Percentiles rank a stretch among this genome's conserved stretches.
These are phyloP conservation scores for Galaxias olidus DNA, from an alignment of 2,797 vertebrate genomes.

Conservation along the genomic window DNA sequence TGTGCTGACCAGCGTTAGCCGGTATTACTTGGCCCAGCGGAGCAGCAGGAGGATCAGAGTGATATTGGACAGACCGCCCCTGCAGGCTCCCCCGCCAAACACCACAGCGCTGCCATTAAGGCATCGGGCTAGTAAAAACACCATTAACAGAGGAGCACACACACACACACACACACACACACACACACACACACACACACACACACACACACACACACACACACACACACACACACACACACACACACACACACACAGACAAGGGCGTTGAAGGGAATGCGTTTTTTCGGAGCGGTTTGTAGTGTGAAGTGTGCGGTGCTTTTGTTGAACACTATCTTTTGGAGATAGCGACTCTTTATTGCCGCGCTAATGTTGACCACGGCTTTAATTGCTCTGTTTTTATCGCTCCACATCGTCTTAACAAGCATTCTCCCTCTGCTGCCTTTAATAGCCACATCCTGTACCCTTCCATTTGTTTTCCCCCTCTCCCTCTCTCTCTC, in stretches of 20 bases:
- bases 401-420: too few relatives aligned
- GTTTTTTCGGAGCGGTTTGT: neutral
- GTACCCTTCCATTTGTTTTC: neutral
- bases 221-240: neutral
- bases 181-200: too few relatives aligned
- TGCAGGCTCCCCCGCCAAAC: neutral
- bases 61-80: neutral
- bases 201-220: too few relatives aligned
- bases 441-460: neutral
- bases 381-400: too few relatives aligned
- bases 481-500: neutral
- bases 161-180: neutral
- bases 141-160: neutral
- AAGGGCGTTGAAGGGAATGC: neutral
- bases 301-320: neutral
- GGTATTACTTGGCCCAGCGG: too few relatives aligned
- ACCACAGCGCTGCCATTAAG: neutral
- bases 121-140: neutral
- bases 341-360: too few relatives aligned
- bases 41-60: neutral
- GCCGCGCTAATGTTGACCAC: too few relatives aligned
- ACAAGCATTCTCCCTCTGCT: too few relatives aligned
- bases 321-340: neutral
- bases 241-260: neutral
- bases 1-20: neutral